Evolutionary conservation across 2,888 invertebrate genomes (phyloP).

Genomic region (Pogonocherus hispidulus): DNA sequence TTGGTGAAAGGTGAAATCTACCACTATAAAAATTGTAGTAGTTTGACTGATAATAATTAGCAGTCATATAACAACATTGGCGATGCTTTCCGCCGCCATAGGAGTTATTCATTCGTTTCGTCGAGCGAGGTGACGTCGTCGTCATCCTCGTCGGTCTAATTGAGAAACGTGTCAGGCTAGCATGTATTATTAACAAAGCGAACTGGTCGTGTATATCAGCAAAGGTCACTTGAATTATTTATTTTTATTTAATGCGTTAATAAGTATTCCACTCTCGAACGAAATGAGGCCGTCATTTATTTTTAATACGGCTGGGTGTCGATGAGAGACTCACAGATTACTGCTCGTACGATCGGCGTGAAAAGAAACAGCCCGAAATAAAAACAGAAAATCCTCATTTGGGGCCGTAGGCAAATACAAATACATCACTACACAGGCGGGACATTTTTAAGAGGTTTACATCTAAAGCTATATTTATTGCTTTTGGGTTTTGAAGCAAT

Average conservation of each 20-base stretch:
- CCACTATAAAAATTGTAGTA: too few relatives aligned
- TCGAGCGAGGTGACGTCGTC: constrained; percentile 22
- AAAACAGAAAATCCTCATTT: constrained; percentile 12
- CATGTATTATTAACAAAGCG: constrained; percentile 27
- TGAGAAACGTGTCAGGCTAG: constrained; percentile 28
- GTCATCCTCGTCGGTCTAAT: constrained; percentile 3
- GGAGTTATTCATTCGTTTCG: too few relatives aligned
- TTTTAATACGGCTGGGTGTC: constrained; percentile 13
- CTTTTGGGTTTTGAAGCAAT: too few relatives aligned
- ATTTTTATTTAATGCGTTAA: constrained; percentile 29
- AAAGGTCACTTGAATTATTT: constrained; percentile 37
- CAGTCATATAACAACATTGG: too few relatives aligned
- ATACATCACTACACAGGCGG: constrained; percentile 8
- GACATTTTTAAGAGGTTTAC: background rate
- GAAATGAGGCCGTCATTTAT: constrained; percentile 36
- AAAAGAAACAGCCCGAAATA: constrained; percentile 28
- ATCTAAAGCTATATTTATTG: background rate
- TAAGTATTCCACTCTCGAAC: constrained; percentile 38
- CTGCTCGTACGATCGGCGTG: constrained; percentile 19
- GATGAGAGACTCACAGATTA: constrained; percentile 23
- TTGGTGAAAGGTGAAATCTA: too few relatives aligned
- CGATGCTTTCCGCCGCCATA: too few relatives aligned
- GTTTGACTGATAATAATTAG: too few relatives aligned
- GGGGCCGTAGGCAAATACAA: constrained; percentile 2
- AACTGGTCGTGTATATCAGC: constrained; percentile 23